Conservation (phyloP, 2,113 vertebrate species). For the Circaetus gallicus region DNA sequence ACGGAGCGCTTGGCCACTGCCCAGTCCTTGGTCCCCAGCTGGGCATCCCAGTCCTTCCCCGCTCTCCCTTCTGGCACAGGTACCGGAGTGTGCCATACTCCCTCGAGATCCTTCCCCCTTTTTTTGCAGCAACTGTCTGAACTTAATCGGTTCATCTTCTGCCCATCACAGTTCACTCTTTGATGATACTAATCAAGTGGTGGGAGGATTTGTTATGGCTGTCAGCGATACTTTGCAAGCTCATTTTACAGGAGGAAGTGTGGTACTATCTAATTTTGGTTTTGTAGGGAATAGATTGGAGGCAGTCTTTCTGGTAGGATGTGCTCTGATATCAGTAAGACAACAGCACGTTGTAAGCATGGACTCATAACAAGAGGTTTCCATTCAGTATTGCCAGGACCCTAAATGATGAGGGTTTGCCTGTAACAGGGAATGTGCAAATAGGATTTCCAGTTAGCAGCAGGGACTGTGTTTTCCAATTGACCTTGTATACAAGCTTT, state of each 20-base stretch:
- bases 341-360: neutral
- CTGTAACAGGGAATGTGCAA: neutral
- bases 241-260: neutral
- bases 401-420: neutral
- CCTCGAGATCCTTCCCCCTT: neutral
- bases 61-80: neutral
- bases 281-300: neutral
- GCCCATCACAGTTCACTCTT: neutral
- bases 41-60: neutral
- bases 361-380: neutral
- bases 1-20: accelerated
- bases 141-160: neutral
- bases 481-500: neutral
- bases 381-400: neutral
- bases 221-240: neutral
- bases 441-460: neutral
- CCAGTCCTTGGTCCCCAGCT: neutral
- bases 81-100: accelerated
- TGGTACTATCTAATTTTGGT: neutral
- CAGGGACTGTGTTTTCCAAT: neutral
- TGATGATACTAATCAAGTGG: neutral
- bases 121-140: neutral
- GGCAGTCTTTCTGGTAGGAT: neutral
- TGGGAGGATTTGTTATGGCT: neutral
- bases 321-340: neutral